These are phyloP conservation scores for Periophthalmus magnuspinnatus DNA, from an alignment of 2,797 vertebrate species.

Conservation along the genomic window DNA sequence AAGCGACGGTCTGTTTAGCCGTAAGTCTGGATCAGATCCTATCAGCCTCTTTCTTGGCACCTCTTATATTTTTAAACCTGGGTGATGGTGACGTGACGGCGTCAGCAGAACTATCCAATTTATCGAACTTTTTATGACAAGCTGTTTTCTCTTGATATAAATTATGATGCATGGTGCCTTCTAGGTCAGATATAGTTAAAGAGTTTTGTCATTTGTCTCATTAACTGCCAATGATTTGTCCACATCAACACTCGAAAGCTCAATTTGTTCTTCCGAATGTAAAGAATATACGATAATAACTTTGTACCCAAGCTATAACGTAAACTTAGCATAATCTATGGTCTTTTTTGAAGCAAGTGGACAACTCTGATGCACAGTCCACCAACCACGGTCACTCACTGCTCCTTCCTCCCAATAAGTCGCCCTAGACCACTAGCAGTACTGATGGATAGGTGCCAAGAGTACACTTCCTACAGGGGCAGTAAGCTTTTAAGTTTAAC, in stretches of 20 bases:
- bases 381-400: background rate
- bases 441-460: background rate
- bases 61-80: constrained; percentile 35
- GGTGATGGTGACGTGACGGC: constrained; percentile 34
- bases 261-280: too few species aligned
- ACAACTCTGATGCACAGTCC: too few species aligned
- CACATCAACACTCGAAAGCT: too few species aligned
- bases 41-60: constrained; percentile 17
- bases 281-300: too few species aligned
- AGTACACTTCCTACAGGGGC: background rate
- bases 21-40: background rate
- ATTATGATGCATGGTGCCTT: background rate
- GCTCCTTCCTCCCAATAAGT: background rate
- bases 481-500: background rate
- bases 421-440: background rate
- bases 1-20: constrained; percentile 1
- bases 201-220: too few species aligned
- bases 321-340: too few species aligned
- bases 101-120: constrained; percentile 18
- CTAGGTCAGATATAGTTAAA: too few species aligned
- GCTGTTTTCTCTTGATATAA: constrained; percentile 4
- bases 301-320: too few species aligned
- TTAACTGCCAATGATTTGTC: too few species aligned
- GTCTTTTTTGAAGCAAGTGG: too few species aligned
- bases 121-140: constrained; percentile 7